phyloP scores from a whole-genome alignment of 2,888 invertebrate species.

The Lypha dubia region DNA sequence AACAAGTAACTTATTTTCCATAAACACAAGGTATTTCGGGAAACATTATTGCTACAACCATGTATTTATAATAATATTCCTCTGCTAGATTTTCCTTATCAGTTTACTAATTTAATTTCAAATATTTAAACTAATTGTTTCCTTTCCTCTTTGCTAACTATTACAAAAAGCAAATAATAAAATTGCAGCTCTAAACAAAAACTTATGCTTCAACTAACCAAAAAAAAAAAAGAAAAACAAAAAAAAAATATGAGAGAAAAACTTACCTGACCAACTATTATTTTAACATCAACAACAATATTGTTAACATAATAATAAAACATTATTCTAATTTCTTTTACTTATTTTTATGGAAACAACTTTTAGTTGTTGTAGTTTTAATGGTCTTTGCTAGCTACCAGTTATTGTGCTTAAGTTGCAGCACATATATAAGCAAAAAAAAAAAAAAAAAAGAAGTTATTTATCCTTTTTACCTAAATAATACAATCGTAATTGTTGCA shows the following conservation, averaged over 20 bases:
- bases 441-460: background rate
- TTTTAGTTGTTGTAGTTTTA: background rate
- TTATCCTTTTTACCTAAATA: slow-evolving; percentile 53
- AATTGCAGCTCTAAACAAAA: background rate
- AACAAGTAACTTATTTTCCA: too few species aligned
- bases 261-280: slow-evolving; percentile 69
- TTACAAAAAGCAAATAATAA: background rate
- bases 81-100: background rate
- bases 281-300: slow-evolving; percentile 68
- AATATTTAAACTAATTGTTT: slow-evolving; percentile 2
- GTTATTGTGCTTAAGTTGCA: background rate
- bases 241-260: slow-evolving; percentile 10
- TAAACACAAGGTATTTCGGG: too few species aligned
- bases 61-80: too few species aligned
- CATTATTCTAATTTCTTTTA: slow-evolving; percentile 51
- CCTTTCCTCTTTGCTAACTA: background rate
- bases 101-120: background rate
- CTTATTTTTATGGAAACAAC: background rate
- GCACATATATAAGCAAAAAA: background rate
- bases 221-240: background rate
- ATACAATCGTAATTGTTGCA: slow-evolving; percentile 70
- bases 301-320: slow-evolving; percentile 65
- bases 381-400: background rate
- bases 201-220: background rate
- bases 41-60: too few species aligned